phyloP scores from a whole-genome alignment of 2,113 vertebrate genomes.

The Epinephelus lanceolatus region DNA sequence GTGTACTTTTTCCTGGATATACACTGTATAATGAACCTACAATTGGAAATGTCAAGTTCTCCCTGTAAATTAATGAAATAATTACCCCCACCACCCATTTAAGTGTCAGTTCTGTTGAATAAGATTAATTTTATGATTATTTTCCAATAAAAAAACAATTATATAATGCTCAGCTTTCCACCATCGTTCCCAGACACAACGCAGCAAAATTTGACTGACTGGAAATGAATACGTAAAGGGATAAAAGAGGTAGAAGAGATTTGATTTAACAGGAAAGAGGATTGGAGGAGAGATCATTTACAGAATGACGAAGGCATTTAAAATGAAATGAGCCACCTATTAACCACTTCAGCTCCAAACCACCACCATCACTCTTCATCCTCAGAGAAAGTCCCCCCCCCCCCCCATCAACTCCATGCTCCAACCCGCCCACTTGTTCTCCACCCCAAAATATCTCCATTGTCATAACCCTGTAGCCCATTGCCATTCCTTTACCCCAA shows the following conservation, averaged over 20 bases:
- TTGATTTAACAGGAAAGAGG: not conserved
- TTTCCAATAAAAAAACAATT: not conserved
- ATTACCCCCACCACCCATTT: too few relatives aligned
- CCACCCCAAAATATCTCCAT: conserved; percentile 78
- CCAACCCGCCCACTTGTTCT: conserved; percentile 24
- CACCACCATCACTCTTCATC: conserved; percentile 2
- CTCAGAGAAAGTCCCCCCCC: conserved; percentile 5
- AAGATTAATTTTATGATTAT: not conserved
- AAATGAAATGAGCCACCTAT: conserved; percentile 17
- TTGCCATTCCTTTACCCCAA: conserved; percentile 39
- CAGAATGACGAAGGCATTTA: not conserved
- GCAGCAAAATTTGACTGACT: not conserved
- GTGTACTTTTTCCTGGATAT: too few relatives aligned
- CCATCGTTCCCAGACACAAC: not conserved
- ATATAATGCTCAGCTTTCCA: not conserved
- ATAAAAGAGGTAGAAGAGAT: not conserved
- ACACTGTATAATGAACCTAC: too few relatives aligned
- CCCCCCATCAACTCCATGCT: not conserved
- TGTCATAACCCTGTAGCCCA: conserved; percentile 61
- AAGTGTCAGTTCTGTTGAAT: too few relatives aligned
- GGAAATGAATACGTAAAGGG: not conserved
- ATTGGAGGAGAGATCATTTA: not conserved
- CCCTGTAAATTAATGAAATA: too few relatives aligned
- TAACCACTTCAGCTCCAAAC: not conserved
- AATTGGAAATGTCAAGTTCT: too few relatives aligned